These are phyloP conservation scores for Choristoneura rosaceana DNA, from an alignment of 2,888 invertebrate species.

Conservation along the genomic window DNA sequence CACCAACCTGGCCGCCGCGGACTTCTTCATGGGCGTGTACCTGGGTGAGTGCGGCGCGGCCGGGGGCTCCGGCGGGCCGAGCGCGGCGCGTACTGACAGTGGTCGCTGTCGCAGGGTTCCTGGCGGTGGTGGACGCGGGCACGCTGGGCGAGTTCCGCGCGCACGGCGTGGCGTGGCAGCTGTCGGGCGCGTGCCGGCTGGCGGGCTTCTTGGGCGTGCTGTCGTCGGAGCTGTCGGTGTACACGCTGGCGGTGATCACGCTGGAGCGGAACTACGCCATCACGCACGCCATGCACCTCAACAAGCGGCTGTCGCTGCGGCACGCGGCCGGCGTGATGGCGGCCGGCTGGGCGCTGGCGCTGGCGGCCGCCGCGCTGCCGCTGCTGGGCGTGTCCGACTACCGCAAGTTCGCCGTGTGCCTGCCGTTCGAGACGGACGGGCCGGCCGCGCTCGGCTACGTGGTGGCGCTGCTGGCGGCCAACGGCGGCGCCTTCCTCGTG, in stretches of 20 bases:
- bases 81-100: background rate
- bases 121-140: conserved; percentile 98
- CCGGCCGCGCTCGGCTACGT: conserved; percentile 94
- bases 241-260: conserved; percentile 98
- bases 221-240: conserved; percentile 97
- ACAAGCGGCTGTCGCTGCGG: conserved; percentile 95
- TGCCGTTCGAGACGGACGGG: conserved; percentile 96
- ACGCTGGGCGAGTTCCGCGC: conserved; percentile 98
- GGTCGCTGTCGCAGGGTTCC: conserved; percentile 87
- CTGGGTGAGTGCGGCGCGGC: conserved; percentile 84
- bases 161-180: conserved; percentile 99
- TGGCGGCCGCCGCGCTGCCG: conserved; percentile 95
- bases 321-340: conserved; percentile 97
- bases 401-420: conserved; percentile 97
- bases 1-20: conserved; percentile 98
- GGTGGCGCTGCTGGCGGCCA: conserved; percentile 95
- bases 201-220: conserved; percentile 98
- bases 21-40: conserved; percentile 98
- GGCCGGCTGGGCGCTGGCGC: conserved; percentile 96
- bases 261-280: conserved; percentile 98
- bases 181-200: conserved; percentile 95
- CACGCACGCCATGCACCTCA: conserved; percentile 98
- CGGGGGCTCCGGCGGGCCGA: too few species aligned
- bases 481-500: conserved; percentile 97
- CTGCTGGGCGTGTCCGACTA: conserved; percentile 97